These are phyloP conservation scores for Chromobotia macracanthus DNA, from an alignment of 2,797 vertebrate species.

Conservation along the genomic window DNA sequence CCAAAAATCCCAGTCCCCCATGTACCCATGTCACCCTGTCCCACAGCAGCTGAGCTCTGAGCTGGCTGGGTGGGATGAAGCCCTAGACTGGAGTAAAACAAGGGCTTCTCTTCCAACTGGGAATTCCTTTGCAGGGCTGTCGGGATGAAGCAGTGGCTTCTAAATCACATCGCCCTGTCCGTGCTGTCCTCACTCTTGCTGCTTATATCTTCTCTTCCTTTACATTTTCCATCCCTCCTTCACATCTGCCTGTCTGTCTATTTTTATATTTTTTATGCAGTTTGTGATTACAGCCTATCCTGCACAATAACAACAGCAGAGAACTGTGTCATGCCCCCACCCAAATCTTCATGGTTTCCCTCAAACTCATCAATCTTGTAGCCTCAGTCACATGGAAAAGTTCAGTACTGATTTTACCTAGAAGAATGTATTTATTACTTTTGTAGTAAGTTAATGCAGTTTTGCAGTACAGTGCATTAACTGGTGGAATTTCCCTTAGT, in stretches of 20 bases:
- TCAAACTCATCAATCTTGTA: constrained; percentile 34
- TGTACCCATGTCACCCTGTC: constrained; percentile 57
- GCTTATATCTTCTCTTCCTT: constrained; percentile 49
- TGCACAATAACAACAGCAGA: constrained; percentile 43
- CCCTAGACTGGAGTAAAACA: constrained; percentile 54
- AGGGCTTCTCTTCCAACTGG: constrained; percentile 68
- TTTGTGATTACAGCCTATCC: constrained; percentile 21
- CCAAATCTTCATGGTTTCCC: constrained; percentile 44
- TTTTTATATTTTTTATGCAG: constrained; percentile 29
- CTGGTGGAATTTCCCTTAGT: background rate
- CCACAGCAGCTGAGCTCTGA: constrained; percentile 61
- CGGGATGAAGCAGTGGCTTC: constrained; percentile 66
- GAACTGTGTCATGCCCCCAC: constrained; percentile 38
- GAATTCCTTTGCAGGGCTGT: constrained; percentile 76
- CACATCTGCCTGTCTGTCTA: constrained; percentile 26
- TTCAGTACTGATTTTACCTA: constrained; percentile 12
- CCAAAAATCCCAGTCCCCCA: constrained; percentile 66
- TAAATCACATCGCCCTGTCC: constrained; percentile 66
- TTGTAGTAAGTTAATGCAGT: background rate
- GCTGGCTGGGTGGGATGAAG: constrained; percentile 40
- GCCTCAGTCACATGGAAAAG: constrained; percentile 25
- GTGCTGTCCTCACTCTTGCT: constrained; percentile 63
- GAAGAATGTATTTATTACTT: background rate
- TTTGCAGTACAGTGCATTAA: background rate
- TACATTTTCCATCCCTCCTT: constrained; percentile 12